These are phyloP conservation scores for Myxocyprinus asiaticus DNA, from an alignment of 2,113 vertebrate genomes.

Conservation along the genomic window DNA sequence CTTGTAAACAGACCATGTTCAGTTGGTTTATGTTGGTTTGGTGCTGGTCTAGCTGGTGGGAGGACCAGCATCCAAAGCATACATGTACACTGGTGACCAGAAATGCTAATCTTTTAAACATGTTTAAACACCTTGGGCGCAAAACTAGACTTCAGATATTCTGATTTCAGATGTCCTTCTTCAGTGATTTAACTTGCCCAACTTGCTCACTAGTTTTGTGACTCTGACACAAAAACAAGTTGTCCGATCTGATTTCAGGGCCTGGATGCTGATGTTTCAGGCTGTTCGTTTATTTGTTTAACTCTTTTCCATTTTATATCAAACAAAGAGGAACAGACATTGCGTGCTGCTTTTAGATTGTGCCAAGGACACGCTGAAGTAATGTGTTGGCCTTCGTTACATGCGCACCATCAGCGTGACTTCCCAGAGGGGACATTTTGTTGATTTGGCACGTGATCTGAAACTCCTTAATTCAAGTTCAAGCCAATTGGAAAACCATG, in stretches of 20 bases:
- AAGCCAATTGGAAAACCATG: constrained; percentile 60
- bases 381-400: constrained; percentile 51
- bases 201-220: neutral
- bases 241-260: constrained; percentile 28
- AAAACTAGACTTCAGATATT: neutral
- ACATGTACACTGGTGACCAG: no score
- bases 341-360: constrained; percentile 67
- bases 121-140: neutral
- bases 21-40: no score
- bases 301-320: constrained; percentile 55
- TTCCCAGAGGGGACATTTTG: constrained; percentile 31
- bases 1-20: no score
- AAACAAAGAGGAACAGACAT: constrained; percentile 62
- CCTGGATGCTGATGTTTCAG: constrained; percentile 64
- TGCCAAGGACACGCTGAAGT: constrained; percentile 43
- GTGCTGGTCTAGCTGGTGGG: no score
- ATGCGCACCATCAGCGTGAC: constrained; percentile 24
- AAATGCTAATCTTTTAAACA: neutral
- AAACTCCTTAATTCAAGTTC: constrained; percentile 53
- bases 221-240: constrained; percentile 17
- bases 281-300: constrained; percentile 63
- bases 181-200: neutral
- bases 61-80: no score
- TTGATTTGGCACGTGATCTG: constrained; percentile 47
- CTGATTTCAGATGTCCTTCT: neutral